A percentile compares a stretch with the other conserved stretches of the same genome.
phyloP scores from a whole-genome alignment of 2,113 vertebrate genomes.

The Cottus gobio region DNA sequence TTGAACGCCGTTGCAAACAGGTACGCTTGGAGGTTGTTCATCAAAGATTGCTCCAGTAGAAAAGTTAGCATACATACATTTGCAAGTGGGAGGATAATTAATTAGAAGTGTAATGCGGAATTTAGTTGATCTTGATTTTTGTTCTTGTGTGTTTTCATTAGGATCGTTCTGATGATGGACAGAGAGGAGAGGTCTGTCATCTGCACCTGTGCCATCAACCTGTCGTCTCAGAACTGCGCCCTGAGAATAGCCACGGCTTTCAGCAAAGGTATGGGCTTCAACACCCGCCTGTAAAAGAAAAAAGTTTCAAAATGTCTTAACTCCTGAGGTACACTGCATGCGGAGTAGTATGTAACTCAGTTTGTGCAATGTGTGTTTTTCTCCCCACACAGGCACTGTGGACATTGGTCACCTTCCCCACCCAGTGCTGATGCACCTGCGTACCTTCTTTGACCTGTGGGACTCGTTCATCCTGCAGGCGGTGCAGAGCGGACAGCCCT shows the following conservation, averaged over 20 bases:
- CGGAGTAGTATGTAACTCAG: background rate
- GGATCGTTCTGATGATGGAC: constrained; percentile 89
- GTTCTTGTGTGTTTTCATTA: constrained; percentile 59
- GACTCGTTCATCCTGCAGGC: constrained; percentile 87
- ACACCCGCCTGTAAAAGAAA: too few species aligned
- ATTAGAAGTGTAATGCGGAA: background rate
- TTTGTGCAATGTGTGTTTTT: background rate
- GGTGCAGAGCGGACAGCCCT: constrained; percentile 86
- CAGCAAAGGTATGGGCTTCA: constrained; percentile 86
- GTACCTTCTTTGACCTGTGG: constrained; percentile 92
- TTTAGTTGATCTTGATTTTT: background rate
- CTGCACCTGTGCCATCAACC: constrained; percentile 77
- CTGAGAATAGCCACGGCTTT: constrained; percentile 93
- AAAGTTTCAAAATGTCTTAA: too few species aligned
- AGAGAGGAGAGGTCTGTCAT: constrained; percentile 87
- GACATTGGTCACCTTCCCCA: constrained; percentile 90
- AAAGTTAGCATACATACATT: background rate
- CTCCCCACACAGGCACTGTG: constrained; percentile 83
- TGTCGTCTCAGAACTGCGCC: constrained; percentile 82
- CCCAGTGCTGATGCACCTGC: constrained; percentile 90
- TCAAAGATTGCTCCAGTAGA: background rate
- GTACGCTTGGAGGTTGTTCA: constrained; percentile 63
- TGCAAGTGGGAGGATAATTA: background rate
- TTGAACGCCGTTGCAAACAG: constrained; percentile 92
- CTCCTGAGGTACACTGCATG: background rate